These are phyloP conservation scores for Acrocyrtus sp. DNA, from an alignment of 2,888 invertebrate genomes.

Conservation along the genomic window DNA sequence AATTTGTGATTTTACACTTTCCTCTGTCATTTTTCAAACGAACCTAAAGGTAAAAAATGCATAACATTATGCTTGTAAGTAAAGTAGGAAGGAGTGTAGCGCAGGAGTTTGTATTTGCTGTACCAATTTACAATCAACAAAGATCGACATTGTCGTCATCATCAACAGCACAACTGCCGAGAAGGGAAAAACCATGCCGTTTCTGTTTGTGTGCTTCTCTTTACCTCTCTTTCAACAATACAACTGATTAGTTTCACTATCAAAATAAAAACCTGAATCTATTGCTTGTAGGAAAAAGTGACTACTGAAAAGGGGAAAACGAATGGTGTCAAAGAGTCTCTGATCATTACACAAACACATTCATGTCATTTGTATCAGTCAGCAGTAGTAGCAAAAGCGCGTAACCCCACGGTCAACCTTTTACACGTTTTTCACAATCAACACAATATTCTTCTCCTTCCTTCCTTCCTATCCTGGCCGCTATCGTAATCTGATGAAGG, in stretches of 20 bases:
- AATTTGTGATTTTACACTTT: slow-evolving; percentile 44
- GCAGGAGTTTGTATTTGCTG: no score
- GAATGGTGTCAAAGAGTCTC: background rate
- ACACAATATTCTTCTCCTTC: background rate
- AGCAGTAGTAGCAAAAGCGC: slow-evolving; percentile 3
- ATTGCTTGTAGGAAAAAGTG: background rate
- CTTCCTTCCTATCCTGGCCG: background rate
- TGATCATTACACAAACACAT: background rate
- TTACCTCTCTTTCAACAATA: background rate
- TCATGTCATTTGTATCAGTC: slow-evolving; percentile 20
- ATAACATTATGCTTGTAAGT: background rate
- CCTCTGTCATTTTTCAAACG: slow-evolving; percentile 26
- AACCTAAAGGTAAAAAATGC: background rate
- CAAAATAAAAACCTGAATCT: slow-evolving; percentile 12
- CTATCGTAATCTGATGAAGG: background rate
- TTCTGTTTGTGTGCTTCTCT: background rate
- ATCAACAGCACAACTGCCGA: background rate
- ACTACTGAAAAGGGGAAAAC: slow-evolving; percentile 3
- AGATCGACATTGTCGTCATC: background rate
- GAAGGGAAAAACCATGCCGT: background rate
- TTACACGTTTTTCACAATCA: background rate
- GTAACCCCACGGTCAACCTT: slow-evolving; percentile 4
- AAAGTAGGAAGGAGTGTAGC: no score
- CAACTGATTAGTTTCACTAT: slow-evolving; percentile 25
- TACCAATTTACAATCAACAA: slow-evolving; percentile 13